Conservation (phyloP, 2,888 invertebrate genomes). For the Caradrina kadenii region DNA sequence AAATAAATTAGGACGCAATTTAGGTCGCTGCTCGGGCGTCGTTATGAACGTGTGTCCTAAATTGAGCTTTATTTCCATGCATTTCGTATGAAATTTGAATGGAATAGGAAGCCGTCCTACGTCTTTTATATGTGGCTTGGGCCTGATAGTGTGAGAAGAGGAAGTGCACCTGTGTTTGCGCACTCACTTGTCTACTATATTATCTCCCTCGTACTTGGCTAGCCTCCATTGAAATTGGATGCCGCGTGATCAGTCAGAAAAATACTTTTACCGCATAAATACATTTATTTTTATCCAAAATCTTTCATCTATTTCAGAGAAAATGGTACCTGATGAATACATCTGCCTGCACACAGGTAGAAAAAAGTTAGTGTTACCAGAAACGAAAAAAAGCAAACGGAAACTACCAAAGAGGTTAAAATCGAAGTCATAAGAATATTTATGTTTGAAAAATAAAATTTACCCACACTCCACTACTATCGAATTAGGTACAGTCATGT, state of each 20-base stretch:
- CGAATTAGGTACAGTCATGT: constrained; percentile 14
- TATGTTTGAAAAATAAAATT: constrained; percentile 15
- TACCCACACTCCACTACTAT: constrained; percentile 3
- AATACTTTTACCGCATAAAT: neutral
- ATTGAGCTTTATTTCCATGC: too few relatives aligned
- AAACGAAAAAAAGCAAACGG: constrained; percentile 70
- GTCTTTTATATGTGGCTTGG: too few relatives aligned
- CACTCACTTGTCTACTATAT: too few relatives aligned
- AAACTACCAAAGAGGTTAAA: constrained; percentile 78
- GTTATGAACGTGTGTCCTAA: too few relatives aligned
- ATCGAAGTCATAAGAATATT: constrained; percentile 61
- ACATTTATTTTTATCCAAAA: neutral
- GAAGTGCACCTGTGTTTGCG: too few relatives aligned
- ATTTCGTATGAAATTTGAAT: too few relatives aligned
- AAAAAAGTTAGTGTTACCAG: constrained; percentile 69
- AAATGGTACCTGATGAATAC: constrained; percentile 54
- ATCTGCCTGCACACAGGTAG: constrained; percentile 70
- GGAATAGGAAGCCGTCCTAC: too few relatives aligned
- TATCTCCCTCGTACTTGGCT: too few relatives aligned
- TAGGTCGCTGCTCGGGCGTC: too few relatives aligned
- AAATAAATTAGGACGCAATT: too few relatives aligned
- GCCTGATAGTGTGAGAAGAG: too few relatives aligned
- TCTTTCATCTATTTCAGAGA: constrained; percentile 58
- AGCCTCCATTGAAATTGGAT: neutral
- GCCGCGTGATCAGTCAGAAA: neutral